phyloP scores from a whole-genome alignment of 2,113 vertebrate genomes.

The Gadus chalcogrammus region DNA sequence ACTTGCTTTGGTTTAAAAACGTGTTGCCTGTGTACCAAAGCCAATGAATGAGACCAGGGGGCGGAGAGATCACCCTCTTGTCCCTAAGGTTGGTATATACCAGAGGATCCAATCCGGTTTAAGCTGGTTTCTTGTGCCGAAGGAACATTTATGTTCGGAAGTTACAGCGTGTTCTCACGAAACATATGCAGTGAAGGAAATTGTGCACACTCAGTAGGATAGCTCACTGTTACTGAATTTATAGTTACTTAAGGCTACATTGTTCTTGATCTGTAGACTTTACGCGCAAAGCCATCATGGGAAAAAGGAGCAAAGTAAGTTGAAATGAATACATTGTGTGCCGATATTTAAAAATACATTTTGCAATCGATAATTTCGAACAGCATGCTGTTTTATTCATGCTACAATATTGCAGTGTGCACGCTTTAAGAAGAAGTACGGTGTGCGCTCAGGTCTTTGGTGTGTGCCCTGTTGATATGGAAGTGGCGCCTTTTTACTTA shows the following conservation, averaged over 20 bases:
- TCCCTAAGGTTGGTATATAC: slow-evolving; percentile 67
- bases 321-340: not conserved
- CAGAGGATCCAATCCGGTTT: slow-evolving; percentile 76
- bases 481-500: slow-evolving; percentile 77
- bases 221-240: slow-evolving; percentile 13
- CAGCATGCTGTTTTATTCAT: not conserved
- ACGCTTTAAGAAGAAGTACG: slow-evolving; percentile 1
- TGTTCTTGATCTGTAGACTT: slow-evolving; percentile 9
- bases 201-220: slow-evolving; percentile 37
- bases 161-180: slow-evolving; percentile 49
- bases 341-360: not conserved
- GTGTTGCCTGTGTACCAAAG: slow-evolving; percentile 45
- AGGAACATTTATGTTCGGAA: slow-evolving; percentile 61
- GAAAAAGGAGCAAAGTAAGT: slow-evolving; percentile 77
- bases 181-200: slow-evolving; percentile 31
- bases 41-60: slow-evolving; percentile 66
- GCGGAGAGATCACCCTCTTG: slow-evolving; percentile 38
- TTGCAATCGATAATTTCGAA: not conserved
- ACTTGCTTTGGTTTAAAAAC: slow-evolving; percentile 77
- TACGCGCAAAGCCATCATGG: slow-evolving; percentile 67
- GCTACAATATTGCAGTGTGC: slow-evolving; percentile 22
- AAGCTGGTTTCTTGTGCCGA: slow-evolving; percentile 71
- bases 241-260: not conserved
- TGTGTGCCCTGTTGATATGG: slow-evolving; percentile 33
- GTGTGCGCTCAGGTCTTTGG: slow-evolving; percentile 24